Percentiles rank a stretch among this genome's conserved stretches.
Conservation (phyloP, 2,888 invertebrate species). For the Heliconius cydno region DNA sequence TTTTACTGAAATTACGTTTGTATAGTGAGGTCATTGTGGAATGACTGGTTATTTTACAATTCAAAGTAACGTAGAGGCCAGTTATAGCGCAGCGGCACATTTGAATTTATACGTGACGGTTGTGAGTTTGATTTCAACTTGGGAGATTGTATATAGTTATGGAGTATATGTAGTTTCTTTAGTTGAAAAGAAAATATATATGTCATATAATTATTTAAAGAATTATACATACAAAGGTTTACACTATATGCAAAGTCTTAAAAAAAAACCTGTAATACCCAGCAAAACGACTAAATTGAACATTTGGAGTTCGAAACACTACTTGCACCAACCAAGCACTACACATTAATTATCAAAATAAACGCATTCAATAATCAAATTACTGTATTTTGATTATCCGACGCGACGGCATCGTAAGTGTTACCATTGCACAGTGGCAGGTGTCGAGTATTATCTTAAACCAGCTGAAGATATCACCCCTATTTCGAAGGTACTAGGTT, state of each 20-base stretch:
- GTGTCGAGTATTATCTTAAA: slow-evolving; percentile 77
- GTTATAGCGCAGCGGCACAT: no score
- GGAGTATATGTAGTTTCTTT: no score
- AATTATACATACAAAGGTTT: no score
- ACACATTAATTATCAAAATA: slow-evolving; percentile 59
- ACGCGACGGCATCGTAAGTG: slow-evolving; percentile 68
- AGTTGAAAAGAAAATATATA: neutral
- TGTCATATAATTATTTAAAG: neutral
- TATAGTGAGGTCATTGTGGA: slow-evolving; percentile 2
- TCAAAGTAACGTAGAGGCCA: neutral
- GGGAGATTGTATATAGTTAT: no score
- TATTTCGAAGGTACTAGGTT: slow-evolving; percentile 38
- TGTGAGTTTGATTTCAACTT: neutral
- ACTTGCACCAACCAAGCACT: slow-evolving; percentile 23
- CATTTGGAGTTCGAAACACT: neutral
- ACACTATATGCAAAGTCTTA: no score
- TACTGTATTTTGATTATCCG: slow-evolving; percentile 78
- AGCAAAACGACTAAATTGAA: neutral
- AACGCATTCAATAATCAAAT: slow-evolving; percentile 70
- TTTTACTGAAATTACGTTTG: slow-evolving; percentile 28
- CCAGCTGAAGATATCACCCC: slow-evolving; percentile 44
- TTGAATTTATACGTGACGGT: no score
- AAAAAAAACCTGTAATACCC: neutral
- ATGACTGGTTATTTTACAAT: neutral
- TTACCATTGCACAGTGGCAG: slow-evolving; percentile 77